Evolutionary conservation across 2,113 vertebrate genomes (phyloP).

Genomic region (Muntiacus reevesi): DNA sequence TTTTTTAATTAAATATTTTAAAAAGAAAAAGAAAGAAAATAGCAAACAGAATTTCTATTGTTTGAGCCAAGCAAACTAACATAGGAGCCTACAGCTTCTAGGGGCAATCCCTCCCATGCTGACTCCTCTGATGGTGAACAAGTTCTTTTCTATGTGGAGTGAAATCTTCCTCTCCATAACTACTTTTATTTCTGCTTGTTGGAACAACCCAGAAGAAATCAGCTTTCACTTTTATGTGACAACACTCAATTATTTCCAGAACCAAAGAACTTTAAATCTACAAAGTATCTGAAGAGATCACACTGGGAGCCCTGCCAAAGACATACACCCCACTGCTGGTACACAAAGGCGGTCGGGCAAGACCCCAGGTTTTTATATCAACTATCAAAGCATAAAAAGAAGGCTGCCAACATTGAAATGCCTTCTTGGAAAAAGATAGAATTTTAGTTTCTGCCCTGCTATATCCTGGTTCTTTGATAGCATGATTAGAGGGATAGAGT

Average conservation of each 20-base stretch:
- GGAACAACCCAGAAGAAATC: not conserved
- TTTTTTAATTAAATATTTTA: not conserved
- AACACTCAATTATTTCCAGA: not conserved
- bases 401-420: not conserved
- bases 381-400: not conserved
- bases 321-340: not conserved
- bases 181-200: not conserved
- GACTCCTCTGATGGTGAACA: not conserved
- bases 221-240: not conserved
- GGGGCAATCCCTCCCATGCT: not conserved
- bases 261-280: not conserved
- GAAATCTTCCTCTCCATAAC: not conserved
- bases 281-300: not conserved
- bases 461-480: not conserved
- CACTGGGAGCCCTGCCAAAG: rapidly evolving
- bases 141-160: not conserved
- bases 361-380: not conserved
- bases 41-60: not conserved
- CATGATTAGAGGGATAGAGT: not conserved
- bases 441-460: not conserved
- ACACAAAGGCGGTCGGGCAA: not conserved
- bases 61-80: not conserved
- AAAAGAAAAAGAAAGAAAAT: not conserved
- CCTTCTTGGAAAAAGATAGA: not conserved
- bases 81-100: not conserved